Base-by-base conservation (phyloP, 2,888 invertebrate genomes). In the Acanthoscelides obtectus region DNA sequence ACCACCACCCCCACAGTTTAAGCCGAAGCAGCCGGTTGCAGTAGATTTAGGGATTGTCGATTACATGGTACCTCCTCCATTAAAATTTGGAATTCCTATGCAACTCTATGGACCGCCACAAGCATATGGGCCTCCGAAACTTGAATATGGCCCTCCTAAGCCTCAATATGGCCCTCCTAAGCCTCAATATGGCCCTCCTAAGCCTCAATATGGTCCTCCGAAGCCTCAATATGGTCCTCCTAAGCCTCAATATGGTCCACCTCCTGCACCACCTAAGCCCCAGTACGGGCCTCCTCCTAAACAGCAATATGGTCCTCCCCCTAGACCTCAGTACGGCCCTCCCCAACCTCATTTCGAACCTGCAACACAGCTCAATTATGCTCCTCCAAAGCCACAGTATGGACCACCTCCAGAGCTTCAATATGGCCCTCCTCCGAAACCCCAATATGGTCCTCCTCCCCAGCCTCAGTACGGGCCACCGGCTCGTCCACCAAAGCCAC, bases 201-300 rank as follows among this genome's bases (percentile, higher is more conserved):
- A 71, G 22, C 22, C 69, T 4, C 22, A 21, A 22, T 75, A 77
- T 67, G 75, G 74, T 5, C 74, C 75, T 6, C 74, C 75, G n/a
- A n/a, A n/a, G n/a, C n/a, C n/a, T n/a, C n/a, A n/a, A n/a, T 79
- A 77, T 71, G 79, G 78, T 19, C 81, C 77, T n/a, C 80, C 80
- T 6, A 76, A 75, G 69, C 75, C 74, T 45, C 69, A 76, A 12
- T 80, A 82, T 70, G 79, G 79, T 20, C 78, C 78, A 68, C 79
- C 77, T n/a, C n/a, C n/a, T n/a, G n/a, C n/a, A n/a, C n/a, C n/a
- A n/a, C n/a, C n/a, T 22, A 63, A 27, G 0, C 67, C 69, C 0
- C 67, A 69, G 5, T 64, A 72, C 75, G 76, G n/a, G n/a, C n/a
- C n/a, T n/a, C n/a, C n/a, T n/a, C n/a, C n/a, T n/a, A n/a, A n/a